Percentiles rank a stretch among this genome's conserved stretches.
phyloP scores from a whole-genome alignment of 2,888 invertebrate species.

The Agriotes lineatus region DNA sequence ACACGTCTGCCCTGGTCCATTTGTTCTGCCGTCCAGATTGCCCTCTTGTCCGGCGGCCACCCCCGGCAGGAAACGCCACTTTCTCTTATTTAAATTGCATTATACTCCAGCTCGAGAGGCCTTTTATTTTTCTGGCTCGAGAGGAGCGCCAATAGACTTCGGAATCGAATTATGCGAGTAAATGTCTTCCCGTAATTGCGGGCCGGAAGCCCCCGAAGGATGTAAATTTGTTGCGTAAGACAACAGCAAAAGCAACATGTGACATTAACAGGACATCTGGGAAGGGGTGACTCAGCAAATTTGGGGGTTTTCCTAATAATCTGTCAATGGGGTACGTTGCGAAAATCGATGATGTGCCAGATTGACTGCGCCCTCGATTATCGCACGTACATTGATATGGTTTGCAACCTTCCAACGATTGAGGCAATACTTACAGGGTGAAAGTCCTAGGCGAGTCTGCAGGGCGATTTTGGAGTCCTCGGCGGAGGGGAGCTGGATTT shows the following conservation, averaged over 20 bases:
- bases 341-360: slow-evolving; percentile 60
- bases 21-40: slow-evolving; percentile 61
- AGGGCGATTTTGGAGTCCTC: slow-evolving; percentile 66
- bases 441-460: slow-evolving; percentile 65
- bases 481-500: slow-evolving; percentile 63
- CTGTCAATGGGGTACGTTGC: slow-evolving; percentile 62
- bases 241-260: slow-evolving; percentile 57
- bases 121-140: slow-evolving; percentile 41
- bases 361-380: slow-evolving; percentile 51
- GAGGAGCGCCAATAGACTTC: slow-evolving; percentile 47
- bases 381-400: not conserved
- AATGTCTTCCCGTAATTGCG: slow-evolving; percentile 44
- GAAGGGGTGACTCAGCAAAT: slow-evolving; percentile 64
- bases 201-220: too few relatives aligned
- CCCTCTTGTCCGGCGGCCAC: slow-evolving; percentile 53
- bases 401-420: not conserved
- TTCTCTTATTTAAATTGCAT: slow-evolving; percentile 67
- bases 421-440: slow-evolving; percentile 63
- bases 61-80: slow-evolving; percentile 58
- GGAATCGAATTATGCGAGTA: slow-evolving; percentile 47
- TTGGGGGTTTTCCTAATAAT: slow-evolving; percentile 59
- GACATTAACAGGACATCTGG: slow-evolving; percentile 58
- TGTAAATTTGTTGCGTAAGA: slow-evolving; percentile 35
- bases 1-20: slow-evolving; percentile 63
- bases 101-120: slow-evolving; percentile 59